A percentile compares a stretch with the other conserved stretches of the same genome.
phyloP scores from a whole-genome alignment of 1,140 invertebrate genomes.

The Papilio machaon region DNA sequence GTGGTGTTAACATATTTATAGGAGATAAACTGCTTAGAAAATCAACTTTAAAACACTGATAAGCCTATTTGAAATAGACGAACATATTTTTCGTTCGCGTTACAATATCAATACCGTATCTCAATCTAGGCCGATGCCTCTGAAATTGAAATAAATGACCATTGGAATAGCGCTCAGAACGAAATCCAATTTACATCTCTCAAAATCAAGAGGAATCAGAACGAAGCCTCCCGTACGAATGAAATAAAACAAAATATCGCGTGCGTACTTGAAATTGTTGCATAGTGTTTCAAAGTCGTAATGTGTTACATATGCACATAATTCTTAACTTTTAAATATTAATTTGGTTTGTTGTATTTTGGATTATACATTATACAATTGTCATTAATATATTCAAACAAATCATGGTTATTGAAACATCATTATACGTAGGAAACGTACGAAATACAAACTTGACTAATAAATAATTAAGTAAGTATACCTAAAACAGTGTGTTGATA shows the following conservation, averaged over 20 bases:
- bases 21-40: not conserved
- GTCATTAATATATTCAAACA: no score
- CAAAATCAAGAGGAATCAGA: slow-evolving; percentile 59
- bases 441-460: no score
- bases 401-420: no score
- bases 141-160: slow-evolving; percentile 63
- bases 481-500: no score
- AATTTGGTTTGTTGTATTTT: no score
- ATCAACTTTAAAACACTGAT: not conserved
- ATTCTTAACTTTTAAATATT: not conserved
- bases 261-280: not conserved
- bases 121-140: slow-evolving; percentile 41
- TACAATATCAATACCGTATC: slow-evolving; percentile 47
- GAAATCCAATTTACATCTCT: slow-evolving; percentile 60
- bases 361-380: no score
- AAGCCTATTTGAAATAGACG: slow-evolving; percentile 34
- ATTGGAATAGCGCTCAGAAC: slow-evolving; percentile 56
- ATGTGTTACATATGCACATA: no score
- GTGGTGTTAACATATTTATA: not conserved
- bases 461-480: no score
- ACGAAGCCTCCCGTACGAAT: slow-evolving; percentile 38
- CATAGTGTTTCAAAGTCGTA: not conserved
- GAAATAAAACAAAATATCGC: slow-evolving; percentile 18
- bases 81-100: slow-evolving; percentile 48
- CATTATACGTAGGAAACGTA: no score